Base-by-base conservation (phyloP, 2,113 vertebrate genomes). In the Pterocles burchelli region DNA sequence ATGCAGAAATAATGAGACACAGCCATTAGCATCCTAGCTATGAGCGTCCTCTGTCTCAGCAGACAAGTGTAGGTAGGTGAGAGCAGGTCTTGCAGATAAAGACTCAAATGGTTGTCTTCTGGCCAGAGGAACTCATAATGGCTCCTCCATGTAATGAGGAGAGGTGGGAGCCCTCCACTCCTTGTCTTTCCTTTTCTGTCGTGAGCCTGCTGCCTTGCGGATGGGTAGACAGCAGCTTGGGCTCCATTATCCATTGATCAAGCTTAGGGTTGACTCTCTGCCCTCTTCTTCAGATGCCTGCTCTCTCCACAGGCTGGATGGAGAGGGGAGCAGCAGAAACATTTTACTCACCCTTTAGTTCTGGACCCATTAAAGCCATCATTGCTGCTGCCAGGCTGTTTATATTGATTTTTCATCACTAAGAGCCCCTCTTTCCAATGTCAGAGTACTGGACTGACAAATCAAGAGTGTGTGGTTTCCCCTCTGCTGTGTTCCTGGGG, bases 181-280 rank as follows among this genome's bases (percentile, higher is more conserved):
- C 67, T 78, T 63, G 36, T 13, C 17, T 83, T 24, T 18, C 5
- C 5, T 28, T 8, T 72, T 28, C 62, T n/a, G 7, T 41, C 26
- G 4, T 17, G 10, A 66, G 3, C 6, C 36, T 48, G 10, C 20
- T 48, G 54, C 5, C 29, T 2, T 25, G 10, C 2, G 6, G 17
- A 26, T 34, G 48, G 17, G 34, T 41, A 33, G 49, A n/a, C 8
- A 17, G 28, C 19, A 46, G 7, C 57, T 19, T 29, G 31, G 65
- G 9, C 16, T 89, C 18, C 0, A 0, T 16, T 45, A 59, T n/a
- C n/a, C 28, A 17, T 9, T 43, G 63, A 25, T 16, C 6, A 10
- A 5, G 34, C 3, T 10, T 65, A 74, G 17, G 31, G 34, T 12
- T 43, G 41, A 25, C 66, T 57, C 3, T 1, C 57, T 71, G 45